Conservation (phyloP, 2,113 vertebrate species). For the Plectropomus leopardus region DNA sequence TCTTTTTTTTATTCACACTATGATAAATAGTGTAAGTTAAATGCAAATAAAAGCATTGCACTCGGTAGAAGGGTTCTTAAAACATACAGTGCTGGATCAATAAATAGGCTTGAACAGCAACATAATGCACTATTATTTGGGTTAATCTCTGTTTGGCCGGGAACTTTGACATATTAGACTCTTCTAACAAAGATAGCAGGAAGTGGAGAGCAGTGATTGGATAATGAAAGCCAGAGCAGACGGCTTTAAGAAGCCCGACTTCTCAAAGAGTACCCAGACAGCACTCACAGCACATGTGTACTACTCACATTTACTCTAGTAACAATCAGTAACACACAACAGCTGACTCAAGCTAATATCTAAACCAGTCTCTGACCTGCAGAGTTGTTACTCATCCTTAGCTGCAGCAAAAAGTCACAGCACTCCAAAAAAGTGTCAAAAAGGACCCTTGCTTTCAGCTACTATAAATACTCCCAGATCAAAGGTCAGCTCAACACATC, state of each 20-base stretch:
- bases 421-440: neutral
- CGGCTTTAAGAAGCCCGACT: conserved; percentile 13
- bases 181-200: conserved; percentile 6
- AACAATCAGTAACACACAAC: neutral
- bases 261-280: neutral
- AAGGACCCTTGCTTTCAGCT: neutral
- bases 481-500: neutral
- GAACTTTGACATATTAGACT: neutral
- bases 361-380: neutral
- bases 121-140: neutral
- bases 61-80: neutral
- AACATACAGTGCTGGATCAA: neutral
- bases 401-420: neutral
- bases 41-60: neutral
- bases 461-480: neutral
- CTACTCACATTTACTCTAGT: neutral
- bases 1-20: too few relatives aligned
- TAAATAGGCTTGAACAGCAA: neutral
- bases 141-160: neutral
- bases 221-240: conserved; percentile 38
- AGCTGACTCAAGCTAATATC: neutral
- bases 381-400: conserved; percentile 6
- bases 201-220: conserved; percentile 27
- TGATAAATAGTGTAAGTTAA: too few relatives aligned
- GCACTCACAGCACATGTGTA: neutral